Base-by-base conservation (phyloP, 2,888 invertebrate species). In the Drosophila acutilabella region DNA sequence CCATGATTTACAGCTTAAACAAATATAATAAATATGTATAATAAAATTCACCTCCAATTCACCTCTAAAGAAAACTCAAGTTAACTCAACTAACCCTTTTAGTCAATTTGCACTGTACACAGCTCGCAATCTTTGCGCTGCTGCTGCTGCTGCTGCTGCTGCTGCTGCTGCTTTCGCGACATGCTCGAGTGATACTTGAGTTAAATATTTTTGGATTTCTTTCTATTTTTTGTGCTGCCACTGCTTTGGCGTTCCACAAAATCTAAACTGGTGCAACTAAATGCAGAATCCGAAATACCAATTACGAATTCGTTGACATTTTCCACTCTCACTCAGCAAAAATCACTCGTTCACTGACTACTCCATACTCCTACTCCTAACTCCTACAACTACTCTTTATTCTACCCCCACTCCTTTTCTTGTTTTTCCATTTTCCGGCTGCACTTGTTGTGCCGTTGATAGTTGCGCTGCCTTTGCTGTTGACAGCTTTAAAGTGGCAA, bases 251-350 rank as follows among this genome's bases (percentile, higher is more conserved):
- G 47, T 52, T 38, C 51, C 74, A 70, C 64, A 64, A 64, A 74
- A 69, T 52, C 70, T 65, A 65, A 76, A 69, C 69, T 73, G 62
- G 67, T 48, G 65, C 73, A 85, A 71, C 77, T 74, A 83, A 83
- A 81, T 87, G 84, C 72, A 68, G 78, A 53, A 64, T 71, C 60
- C 74, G 79, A 83, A 83, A 83, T 79, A 81, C 79, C 83, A 83
- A 86, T 83, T 86, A 86, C 66, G 72, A 65, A 80, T 72, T 40
- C 80, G 82, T 82, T 80, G 81, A 80, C 80, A 77, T 64, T 70
- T 60, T 8, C 30, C 18, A 6, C 41, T 36, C 20, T 20, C 18
- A 8, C 36, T 20, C n/a, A n/a, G 18, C 14, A 14, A 30, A 26
- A 26, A 18, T 4, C 45, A 10, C 26, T 26, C 14, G 14, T 23